phyloP scores from a whole-genome alignment of 2,888 invertebrate genomes.

The Temnothorax unifasciatus region DNA sequence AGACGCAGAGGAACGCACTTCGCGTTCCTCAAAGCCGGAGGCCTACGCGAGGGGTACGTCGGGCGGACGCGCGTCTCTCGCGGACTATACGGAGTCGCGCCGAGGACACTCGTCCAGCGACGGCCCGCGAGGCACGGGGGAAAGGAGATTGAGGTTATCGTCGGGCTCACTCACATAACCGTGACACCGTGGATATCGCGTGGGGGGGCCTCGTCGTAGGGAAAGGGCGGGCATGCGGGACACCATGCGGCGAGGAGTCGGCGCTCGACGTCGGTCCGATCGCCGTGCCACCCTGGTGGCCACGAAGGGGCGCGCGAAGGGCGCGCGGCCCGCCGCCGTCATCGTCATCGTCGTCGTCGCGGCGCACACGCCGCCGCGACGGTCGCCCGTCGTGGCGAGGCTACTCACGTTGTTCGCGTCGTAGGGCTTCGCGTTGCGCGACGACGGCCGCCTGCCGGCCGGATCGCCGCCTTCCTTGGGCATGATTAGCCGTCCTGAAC shows the following conservation, averaged over 20 bases:
- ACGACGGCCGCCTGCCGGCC: conserved; percentile 81
- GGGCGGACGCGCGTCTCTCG: neutral
- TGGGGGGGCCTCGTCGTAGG: conserved; percentile 68
- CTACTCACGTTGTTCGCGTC: conserved; percentile 87
- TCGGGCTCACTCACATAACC: conserved; percentile 73
- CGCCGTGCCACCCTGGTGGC: conserved; percentile 49
- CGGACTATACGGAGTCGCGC: conserved; percentile 9
- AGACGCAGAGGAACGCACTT: neutral
- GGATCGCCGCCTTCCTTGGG: conserved; percentile 84
- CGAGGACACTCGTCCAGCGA: neutral
- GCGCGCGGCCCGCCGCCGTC: conserved; percentile 28
- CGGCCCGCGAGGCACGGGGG: conserved; percentile 28
- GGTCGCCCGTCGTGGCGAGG: conserved; percentile 64
- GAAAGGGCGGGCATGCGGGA: conserved; percentile 64
- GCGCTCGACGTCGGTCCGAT: conserved; percentile 3
- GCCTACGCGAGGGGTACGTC: neutral
- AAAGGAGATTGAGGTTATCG: conserved; percentile 76
- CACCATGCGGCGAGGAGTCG: conserved; percentile 1
- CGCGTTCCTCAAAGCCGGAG: neutral
- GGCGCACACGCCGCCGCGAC: conserved; percentile 53
- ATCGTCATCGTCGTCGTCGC: neutral
- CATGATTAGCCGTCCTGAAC: conserved; percentile 75
- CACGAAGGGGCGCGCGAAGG: conserved; percentile 58
- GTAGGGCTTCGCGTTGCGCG: conserved; percentile 85
- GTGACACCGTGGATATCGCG: conserved; percentile 63